Percentiles rank a stretch among this genome's conserved stretches.
Conservation (phyloP, 1,140 invertebrate species). For the Muscidifurax raptorellus region DNA sequence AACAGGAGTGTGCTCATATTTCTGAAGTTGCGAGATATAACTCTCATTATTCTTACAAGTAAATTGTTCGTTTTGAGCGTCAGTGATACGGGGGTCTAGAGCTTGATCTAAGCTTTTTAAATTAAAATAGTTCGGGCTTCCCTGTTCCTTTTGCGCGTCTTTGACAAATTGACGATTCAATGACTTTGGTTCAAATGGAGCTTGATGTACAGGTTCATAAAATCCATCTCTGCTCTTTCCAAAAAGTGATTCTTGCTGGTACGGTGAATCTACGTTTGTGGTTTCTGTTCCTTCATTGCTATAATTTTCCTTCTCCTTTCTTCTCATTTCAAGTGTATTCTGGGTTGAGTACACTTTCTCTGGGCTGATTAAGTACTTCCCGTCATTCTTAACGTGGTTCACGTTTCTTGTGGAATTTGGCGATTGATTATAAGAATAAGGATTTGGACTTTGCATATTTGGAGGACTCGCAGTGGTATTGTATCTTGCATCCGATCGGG, state of each 20-base stretch:
- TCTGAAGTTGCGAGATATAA: not conserved
- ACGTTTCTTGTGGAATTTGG: slow-evolving; percentile 61
- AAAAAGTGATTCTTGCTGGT: slow-evolving; percentile 42
- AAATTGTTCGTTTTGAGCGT: not conserved
- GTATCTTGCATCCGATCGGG: not conserved
- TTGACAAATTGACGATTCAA: not conserved
- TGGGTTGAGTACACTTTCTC: slow-evolving; percentile 71
- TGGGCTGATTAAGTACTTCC: slow-evolving; percentile 67
- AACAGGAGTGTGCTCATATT: not conserved
- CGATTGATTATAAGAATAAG: slow-evolving; percentile 49
- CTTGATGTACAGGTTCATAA: slow-evolving; percentile 26
- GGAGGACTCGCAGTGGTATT: slow-evolving; percentile 11
- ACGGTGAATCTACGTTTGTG: slow-evolving; percentile 2
- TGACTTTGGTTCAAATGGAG: not conserved
- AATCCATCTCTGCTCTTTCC: slow-evolving; percentile 56
- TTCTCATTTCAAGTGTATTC: slow-evolving; percentile 65
- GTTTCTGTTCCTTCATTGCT: not conserved
- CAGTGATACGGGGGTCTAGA: not conserved
- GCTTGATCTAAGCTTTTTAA: not conserved
- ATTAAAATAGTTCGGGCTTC: not conserved
- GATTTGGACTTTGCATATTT: slow-evolving; percentile 50
- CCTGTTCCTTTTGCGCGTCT: not conserved
- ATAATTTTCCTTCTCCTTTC: not conserved
- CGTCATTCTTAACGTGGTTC: slow-evolving; percentile 63
- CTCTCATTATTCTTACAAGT: not conserved